Evolutionary conservation across 2,888 invertebrate species (phyloP).

Genomic region (Pseudanteris insignis): DNA sequence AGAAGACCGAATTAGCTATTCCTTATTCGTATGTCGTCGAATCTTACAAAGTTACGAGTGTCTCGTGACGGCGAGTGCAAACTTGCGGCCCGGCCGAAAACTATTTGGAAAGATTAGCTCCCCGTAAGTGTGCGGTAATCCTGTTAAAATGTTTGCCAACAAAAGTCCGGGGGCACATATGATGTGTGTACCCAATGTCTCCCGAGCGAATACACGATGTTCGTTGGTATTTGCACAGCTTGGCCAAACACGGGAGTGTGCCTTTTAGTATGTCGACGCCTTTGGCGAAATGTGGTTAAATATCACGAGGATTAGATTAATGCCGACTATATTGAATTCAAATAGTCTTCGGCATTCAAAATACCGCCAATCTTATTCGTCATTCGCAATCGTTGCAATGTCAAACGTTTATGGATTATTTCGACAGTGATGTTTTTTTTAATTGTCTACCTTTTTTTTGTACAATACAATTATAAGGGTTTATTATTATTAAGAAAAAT

Average conservation of each 20-base stretch:
- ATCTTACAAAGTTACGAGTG: constrained; percentile 47
- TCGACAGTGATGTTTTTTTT: too few species aligned
- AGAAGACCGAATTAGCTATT: constrained; percentile 31
- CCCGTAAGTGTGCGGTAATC: constrained; percentile 64
- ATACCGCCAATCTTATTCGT: not conserved
- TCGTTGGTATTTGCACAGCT: constrained; percentile 63
- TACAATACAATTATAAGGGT: too few species aligned
- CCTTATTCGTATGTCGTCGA: constrained; percentile 22
- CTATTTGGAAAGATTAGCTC: constrained; percentile 63
- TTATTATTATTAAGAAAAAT: too few species aligned
- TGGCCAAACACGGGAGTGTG: constrained; percentile 64
- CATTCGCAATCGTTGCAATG: too few species aligned
- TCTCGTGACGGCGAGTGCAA: constrained; percentile 57
- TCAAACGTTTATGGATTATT: too few species aligned
- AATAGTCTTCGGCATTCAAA: constrained; percentile 10
- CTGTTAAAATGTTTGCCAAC: constrained; percentile 66
- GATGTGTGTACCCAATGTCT: constrained; percentile 51
- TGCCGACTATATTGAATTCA: constrained; percentile 23
- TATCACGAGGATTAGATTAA: constrained; percentile 38
- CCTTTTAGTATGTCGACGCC: constrained; percentile 60
- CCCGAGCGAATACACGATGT: constrained; percentile 53
- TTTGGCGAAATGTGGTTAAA: constrained; percentile 53
- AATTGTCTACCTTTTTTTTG: too few species aligned
- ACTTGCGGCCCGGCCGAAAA: constrained; percentile 55
- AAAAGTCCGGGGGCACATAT: constrained; percentile 50